Conservation (phyloP, 2,797 vertebrate species). For the Amphiprion clarkii region DNA sequence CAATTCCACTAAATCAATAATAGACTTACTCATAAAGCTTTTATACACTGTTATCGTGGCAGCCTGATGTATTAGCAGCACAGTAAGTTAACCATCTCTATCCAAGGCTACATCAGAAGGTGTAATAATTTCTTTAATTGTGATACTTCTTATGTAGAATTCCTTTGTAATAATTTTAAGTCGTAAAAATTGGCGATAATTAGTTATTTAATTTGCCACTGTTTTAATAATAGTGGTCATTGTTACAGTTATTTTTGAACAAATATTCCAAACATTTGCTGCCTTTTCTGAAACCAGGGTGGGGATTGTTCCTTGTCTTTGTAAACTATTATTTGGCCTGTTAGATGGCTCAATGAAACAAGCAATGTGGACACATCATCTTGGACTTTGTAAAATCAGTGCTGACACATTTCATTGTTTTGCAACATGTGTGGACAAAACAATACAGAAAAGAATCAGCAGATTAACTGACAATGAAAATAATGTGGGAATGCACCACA, state of each 20-base stretch:
- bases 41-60: background rate
- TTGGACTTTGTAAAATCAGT: background rate
- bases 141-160: background rate
- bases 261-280: too few species aligned
- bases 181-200: too few species aligned
- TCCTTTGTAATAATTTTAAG: too few species aligned
- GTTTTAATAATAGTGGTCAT: too few species aligned
- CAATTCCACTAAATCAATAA: conserved; percentile 1
- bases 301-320: background rate
- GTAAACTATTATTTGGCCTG: background rate
- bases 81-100: background rate
- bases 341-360: background rate
- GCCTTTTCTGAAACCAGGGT: too few species aligned
- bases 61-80: too few species aligned
- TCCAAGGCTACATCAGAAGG: background rate
- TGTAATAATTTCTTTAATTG: background rate
- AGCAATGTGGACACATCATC: background rate
- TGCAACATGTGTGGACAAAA: background rate
- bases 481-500: background rate
- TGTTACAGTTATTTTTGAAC: too few species aligned
- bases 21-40: background rate
- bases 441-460: background rate
- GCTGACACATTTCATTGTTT: background rate
- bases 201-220: too few species aligned
- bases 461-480: too few species aligned